These are phyloP conservation scores for Aepyceros melampus DNA, from an alignment of 2,113 vertebrate species.

Conservation along the genomic window DNA sequence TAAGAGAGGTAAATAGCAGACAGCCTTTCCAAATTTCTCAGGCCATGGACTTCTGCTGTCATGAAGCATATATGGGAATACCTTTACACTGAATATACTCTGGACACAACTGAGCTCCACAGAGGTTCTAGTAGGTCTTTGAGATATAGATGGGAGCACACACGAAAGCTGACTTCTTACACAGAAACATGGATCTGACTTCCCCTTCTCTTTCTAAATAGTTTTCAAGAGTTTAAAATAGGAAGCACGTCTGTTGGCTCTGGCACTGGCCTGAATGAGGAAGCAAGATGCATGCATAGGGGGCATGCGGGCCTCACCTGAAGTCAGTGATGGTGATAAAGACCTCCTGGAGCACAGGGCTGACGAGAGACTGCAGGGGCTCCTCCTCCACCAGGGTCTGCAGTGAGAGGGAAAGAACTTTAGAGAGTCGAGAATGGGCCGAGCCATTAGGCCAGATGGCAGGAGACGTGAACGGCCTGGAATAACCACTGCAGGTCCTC, in stretches of 20 bases:
- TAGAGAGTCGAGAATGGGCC: background rate
- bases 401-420: constrained; percentile 7
- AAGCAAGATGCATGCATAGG: background rate
- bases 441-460: background rate
- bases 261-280: background rate
- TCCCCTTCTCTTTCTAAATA: background rate
- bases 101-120: background rate
- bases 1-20: background rate
- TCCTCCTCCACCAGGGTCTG: constrained; percentile 60
- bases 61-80: background rate
- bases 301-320: constrained; percentile 43
- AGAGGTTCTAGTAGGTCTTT: background rate
- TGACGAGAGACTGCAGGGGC: background rate
- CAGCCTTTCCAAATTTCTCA: background rate
- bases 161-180: background rate
- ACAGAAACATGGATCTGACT: background rate
- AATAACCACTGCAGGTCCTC: background rate
- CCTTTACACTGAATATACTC: background rate
- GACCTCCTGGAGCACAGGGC: constrained; percentile 46
- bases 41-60: background rate
- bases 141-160: background rate
- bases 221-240: background rate
- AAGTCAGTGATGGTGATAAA: constrained; percentile 54
- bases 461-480: background rate
- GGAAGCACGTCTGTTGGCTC: background rate